A percentile compares a stretch with the other conserved stretches of the same genome.
These are phyloP conservation scores for Ormyrus thymus DNA, from an alignment of 2,888 invertebrate species.

Conservation along the genomic window DNA sequence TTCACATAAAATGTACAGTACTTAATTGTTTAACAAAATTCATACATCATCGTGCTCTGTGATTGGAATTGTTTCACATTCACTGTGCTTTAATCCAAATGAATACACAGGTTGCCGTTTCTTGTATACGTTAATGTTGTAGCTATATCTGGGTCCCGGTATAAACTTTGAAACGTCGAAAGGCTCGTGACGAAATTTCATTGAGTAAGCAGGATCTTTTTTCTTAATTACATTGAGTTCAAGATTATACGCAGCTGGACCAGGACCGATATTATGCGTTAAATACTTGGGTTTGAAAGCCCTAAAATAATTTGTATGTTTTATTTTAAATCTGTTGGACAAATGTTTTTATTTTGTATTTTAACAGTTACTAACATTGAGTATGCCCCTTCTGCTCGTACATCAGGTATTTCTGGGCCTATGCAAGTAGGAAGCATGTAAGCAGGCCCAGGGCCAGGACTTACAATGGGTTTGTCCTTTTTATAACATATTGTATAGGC, in stretches of 20 bases:
- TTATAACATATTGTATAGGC: conserved; percentile 78
- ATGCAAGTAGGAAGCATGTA: conserved; percentile 77
- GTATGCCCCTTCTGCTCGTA: conserved; percentile 75
- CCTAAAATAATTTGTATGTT: conserved; percentile 54
- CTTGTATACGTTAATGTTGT: conserved; percentile 57
- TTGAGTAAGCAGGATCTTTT: conserved; percentile 65
- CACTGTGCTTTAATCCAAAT: conserved; percentile 79
- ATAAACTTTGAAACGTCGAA: conserved; percentile 49
- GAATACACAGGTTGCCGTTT: conserved; percentile 75
- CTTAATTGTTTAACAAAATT: conserved; percentile 28
- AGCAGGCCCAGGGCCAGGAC: conserved; percentile 78
- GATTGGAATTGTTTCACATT: conserved; percentile 78
- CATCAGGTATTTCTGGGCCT: conserved; percentile 77
- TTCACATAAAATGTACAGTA: background rate
- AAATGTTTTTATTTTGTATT: conserved; percentile 4
- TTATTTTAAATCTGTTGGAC: background rate
- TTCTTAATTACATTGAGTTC: conserved; percentile 63
- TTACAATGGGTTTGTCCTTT: conserved; percentile 59
- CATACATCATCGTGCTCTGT: conserved; percentile 75
- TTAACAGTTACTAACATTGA: conserved; percentile 74
- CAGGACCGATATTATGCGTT: conserved; percentile 61
- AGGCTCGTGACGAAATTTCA: conserved; percentile 59
- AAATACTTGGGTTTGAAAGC: conserved; percentile 56
- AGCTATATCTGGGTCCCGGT: conserved; percentile 69
- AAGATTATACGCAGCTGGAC: conserved; percentile 67